Base-by-base conservation (phyloP, 1,140 invertebrate genomes). In the Papilio xuthus region DNA sequence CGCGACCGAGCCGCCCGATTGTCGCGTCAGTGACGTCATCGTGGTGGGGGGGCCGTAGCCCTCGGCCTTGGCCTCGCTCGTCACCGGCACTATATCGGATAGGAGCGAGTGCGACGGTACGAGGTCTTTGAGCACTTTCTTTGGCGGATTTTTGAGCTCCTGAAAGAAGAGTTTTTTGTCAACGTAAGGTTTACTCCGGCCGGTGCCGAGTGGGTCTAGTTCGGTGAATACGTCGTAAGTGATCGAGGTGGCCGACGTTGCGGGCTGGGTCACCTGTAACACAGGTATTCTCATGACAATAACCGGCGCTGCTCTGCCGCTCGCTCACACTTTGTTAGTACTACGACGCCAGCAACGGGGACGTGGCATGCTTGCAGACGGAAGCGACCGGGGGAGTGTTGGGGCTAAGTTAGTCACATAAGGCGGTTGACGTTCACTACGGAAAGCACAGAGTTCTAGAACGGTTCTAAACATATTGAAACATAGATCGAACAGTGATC, bases 101-200 rank as follows among this genome's bases (percentile, higher is more conserved):
- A 94, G 83, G 74, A 92, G 85, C 79, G 84, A 77, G 78, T 90
- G 85, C 83, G 92, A 81, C 85, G 89, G 91, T 78, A 96, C 96
- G 85, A 98, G 94, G 91, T 98, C 97, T 94, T 98, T 98, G 67
- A 98, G 95, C 23, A 97, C 96, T 94, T 98, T 98, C 94, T 98
- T 98, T 75, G 97, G 97, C 80, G 97, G 97, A 94, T 98, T 98
- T 95, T 98, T 98, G 80, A 98, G 95, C 87, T 98, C 97, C 94
- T 98, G 97, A 95, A 99, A 99, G 94, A 99, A 98, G 91, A 98
- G 97, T 95, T 98, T 98, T 94, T 98, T 98, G 95, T 99, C 98
- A 85, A 98, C 96, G 94, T 98, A 98, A 67, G 98, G 98, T 93
- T 97, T 97, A 93, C 96, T 97, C 90, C 97, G 95, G 84, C 98